Percentiles rank a stretch among this genome's conserved stretches.
Conservation (phyloP, 1,140 invertebrate species). For the Rhysida immarginata region DNA sequence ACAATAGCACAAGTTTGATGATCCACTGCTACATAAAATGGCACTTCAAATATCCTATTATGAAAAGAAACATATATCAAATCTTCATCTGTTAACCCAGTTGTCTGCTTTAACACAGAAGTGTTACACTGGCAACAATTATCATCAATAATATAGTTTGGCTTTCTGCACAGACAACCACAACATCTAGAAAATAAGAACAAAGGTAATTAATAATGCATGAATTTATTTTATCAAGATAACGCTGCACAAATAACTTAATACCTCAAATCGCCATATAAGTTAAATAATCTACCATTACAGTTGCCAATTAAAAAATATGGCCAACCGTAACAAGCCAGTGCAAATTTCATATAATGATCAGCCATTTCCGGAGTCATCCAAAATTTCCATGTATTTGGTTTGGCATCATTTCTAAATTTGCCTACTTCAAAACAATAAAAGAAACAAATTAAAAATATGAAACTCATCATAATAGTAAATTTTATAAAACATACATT, state of each 20-base stretch:
- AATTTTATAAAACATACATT: no score
- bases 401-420: constrained; percentile 10
- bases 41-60: constrained; percentile 72
- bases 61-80: constrained; percentile 73
- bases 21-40: constrained; percentile 73
- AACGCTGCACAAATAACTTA: no score
- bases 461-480: no score
- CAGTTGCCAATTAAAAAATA: constrained; percentile 60
- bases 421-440: neutral
- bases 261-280: constrained; percentile 50
- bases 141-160: constrained; percentile 50
- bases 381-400: constrained; percentile 36
- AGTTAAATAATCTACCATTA: constrained; percentile 53
- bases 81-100: constrained; percentile 54
- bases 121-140: constrained; percentile 82
- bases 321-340: constrained; percentile 81
- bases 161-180: constrained; percentile 14
- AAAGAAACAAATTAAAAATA: no score
- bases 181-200: constrained; percentile 13
- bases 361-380: constrained; percentile 58
- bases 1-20: constrained; percentile 66
- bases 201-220: constrained; percentile 22
- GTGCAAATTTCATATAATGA: constrained; percentile 60
- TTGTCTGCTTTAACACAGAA: constrained; percentile 61
- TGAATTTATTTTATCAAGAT: neutral